Evolutionary conservation across 1,140 invertebrate genomes (phyloP).

Genomic region (Meloidogyne exigua): DNA sequence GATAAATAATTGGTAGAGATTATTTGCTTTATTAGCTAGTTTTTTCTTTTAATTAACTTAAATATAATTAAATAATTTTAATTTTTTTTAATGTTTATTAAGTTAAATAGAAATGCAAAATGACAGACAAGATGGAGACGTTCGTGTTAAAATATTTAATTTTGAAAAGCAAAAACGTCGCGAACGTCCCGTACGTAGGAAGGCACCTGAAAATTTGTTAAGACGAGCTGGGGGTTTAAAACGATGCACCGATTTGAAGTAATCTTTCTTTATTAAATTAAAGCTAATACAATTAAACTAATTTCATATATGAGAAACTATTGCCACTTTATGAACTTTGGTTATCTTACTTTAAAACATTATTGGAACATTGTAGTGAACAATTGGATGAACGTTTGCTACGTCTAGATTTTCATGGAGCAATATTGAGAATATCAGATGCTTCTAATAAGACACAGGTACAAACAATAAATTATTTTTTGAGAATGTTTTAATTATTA

Average conservation of each 20-base stretch:
- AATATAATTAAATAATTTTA: too few species aligned
- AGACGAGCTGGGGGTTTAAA: conserved; percentile 33
- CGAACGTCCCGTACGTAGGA: conserved; percentile 9
- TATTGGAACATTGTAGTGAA: conserved; percentile 29
- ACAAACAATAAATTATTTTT: not conserved
- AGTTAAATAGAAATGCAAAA: not conserved
- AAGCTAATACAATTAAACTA: not conserved
- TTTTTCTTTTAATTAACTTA: too few species aligned
- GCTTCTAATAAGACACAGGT: conserved; percentile 40
- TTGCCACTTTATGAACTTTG: conserved; percentile 29
- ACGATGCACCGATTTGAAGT: conserved; percentile 29
- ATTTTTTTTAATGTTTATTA: too few species aligned
- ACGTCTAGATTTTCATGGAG: conserved; percentile 41
- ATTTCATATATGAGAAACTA: conserved; percentile 25
- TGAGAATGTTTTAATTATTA: conserved; percentile 10
- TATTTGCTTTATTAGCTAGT: too few species aligned
- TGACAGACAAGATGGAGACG: not conserved
- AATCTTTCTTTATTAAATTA: conserved; percentile 8
- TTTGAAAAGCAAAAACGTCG: conserved; percentile 30
- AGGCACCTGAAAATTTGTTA: conserved; percentile 32
- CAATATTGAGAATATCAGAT: conserved; percentile 34
- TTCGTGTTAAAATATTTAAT: conserved; percentile 31
- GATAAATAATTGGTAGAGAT: not conserved
- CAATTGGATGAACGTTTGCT: conserved; percentile 33
- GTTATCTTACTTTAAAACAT: conserved; percentile 34